phyloP scores from a whole-genome alignment of 1,140 invertebrate genomes.

The Rhagoletis zephyria region DNA sequence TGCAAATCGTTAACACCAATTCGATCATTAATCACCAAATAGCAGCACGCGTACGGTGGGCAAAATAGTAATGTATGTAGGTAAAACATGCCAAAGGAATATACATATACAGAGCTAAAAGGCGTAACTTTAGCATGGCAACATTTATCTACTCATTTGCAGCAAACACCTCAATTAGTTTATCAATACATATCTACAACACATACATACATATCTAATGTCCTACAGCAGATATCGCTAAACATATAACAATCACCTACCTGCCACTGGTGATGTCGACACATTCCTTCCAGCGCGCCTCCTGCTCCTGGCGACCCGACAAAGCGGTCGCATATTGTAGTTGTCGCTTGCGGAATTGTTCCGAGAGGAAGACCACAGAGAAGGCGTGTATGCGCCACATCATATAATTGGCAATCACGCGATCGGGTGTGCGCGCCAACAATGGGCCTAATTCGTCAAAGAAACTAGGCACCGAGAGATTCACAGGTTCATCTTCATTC shows the following conservation, averaged over 20 bases:
- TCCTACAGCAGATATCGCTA: neutral
- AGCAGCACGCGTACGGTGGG: no score
- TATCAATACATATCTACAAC: no score
- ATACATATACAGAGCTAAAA: neutral
- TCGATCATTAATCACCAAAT: no score
- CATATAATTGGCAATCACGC: conserved; percentile 82
- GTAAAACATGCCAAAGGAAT: no score
- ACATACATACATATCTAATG: no score
- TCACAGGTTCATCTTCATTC: conserved; percentile 81
- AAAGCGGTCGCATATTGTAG: conserved; percentile 83
- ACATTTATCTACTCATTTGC: no score
- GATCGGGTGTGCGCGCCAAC: conserved; percentile 75
- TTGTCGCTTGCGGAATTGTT: conserved; percentile 81
- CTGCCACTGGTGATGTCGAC: conserved; percentile 81
- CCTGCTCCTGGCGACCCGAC: conserved; percentile 82
- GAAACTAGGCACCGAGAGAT: conserved; percentile 86
- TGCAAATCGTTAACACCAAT: neutral
- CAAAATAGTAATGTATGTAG: no score
- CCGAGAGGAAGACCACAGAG: conserved; percentile 83
- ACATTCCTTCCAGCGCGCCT: conserved; percentile 90
- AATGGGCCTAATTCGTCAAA: conserved; percentile 79
- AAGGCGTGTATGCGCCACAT: conserved; percentile 85
- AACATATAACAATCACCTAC: conserved; percentile 70
- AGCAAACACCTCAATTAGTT: no score
- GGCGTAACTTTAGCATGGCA: neutral